Evolutionary conservation across 2,797 vertebrate genomes (phyloP).

Genomic region (Gorsachius magnificus): DNA sequence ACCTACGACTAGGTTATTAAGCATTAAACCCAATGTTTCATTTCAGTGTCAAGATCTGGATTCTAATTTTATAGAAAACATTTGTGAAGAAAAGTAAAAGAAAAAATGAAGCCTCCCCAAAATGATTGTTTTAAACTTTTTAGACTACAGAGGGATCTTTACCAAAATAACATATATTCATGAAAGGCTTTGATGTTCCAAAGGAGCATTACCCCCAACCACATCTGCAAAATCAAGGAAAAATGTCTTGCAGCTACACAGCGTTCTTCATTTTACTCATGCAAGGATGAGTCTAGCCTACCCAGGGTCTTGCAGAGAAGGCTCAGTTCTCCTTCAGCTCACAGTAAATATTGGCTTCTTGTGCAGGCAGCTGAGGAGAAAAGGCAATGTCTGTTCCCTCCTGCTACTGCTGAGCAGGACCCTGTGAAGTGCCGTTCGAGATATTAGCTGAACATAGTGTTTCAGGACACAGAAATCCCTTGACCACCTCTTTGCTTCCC

Average conservation of each 20-base stretch:
- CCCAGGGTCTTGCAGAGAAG: neutral
- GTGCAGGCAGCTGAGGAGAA: neutral
- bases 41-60: neutral
- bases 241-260: neutral
- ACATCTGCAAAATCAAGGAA: slow-evolving; percentile 1
- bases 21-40: neutral
- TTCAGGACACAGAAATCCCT: neutral
- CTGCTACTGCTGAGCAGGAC: neutral
- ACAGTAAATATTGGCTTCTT: neutral
- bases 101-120: neutral
- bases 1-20: neutral
- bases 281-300: neutral
- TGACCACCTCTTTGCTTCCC: neutral
- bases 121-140: neutral
- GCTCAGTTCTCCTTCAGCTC: neutral
- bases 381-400: neutral
- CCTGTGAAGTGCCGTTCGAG: neutral
- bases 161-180: neutral
- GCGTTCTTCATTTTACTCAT: neutral
- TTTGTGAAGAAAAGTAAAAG: neutral
- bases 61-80: neutral
- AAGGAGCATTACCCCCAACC: neutral
- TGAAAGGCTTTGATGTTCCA: slow-evolving; percentile 21
- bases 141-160: neutral
- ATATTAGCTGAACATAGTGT: neutral